Evolutionary conservation across 2,113 vertebrate genomes (phyloP), one percentile per base, ranked within the genome.

Genomic region (Chamaetylas fuelleborni): DNA sequence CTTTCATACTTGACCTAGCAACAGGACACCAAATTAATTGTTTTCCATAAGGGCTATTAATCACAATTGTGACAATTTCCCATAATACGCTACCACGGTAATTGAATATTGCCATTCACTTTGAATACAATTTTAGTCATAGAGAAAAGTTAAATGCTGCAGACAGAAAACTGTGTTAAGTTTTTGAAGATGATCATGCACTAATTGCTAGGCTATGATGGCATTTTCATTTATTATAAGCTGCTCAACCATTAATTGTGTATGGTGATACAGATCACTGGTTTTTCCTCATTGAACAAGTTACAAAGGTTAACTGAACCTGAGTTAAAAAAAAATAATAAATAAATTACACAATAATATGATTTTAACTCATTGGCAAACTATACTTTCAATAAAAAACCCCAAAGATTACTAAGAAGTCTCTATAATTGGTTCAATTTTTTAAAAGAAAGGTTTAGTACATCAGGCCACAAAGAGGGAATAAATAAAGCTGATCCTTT

Each of bases 1-100:
- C 93, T 97, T 98, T 96, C 96, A 95, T 96, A 95, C 90, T 97
- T 98, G 97, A 98, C 96, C 97, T 97, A 97, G 95, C 95, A 97
- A 95, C 88, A 97, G 93, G 96, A 97, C 91, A 94, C 80, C 43
- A 96, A 93, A 96, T 97, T 97, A 98, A 98, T 98, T 97, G 95
- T 98, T 98, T 98, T 98, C 92, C 85, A 74, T 87, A 92, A 95
- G 45, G 45, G 64, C 45, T 95, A 97, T 98, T 97, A 98, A 98
- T 98, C 97, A 98, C 51, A 86, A 95, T 87, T 53, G 81, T 97
- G 97, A 97, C 97, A 98, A 97, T 96, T 97, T 92, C 86, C 86
- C 92, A 97, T 87, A 97, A 95, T 81, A 84, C 20, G 45, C 66
- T 88, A 40, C 73, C 76, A 43, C 8, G 80, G 66, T 97, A 97